These are phyloP conservation scores for Ligdia adustata DNA, from an alignment of 2,888 invertebrate genomes.

Conservation along the genomic window DNA sequence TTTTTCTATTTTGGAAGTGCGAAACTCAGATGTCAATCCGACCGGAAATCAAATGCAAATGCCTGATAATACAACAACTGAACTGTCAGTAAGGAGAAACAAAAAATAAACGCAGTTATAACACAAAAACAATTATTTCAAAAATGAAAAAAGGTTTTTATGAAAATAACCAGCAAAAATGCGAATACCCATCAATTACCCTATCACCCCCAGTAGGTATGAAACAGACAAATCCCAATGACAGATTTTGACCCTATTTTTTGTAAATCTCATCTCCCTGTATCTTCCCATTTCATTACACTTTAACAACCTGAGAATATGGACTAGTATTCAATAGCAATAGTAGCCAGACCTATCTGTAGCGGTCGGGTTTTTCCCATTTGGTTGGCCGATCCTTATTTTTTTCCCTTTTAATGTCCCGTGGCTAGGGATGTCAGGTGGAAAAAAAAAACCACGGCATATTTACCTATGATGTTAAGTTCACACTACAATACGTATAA, in stretches of 20 bases:
- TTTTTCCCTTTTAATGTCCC: constrained; percentile 36
- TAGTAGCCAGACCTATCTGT: constrained; percentile 37
- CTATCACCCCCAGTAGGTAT: constrained; percentile 37
- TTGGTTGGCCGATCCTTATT: constrained; percentile 42
- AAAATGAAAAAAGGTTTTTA: constrained; percentile 8
- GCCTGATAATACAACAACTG: no score
- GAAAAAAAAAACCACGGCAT: constrained; percentile 7
- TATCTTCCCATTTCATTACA: constrained; percentile 18
- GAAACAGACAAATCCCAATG: constrained; percentile 53
- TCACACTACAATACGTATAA: no score
- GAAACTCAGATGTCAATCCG: no score
- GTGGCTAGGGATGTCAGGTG: constrained; percentile 32
- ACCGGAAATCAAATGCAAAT: no score
- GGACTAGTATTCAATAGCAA: constrained; percentile 24
- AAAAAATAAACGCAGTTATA: no score
- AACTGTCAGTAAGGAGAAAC: no score
- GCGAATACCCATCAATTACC: constrained; percentile 43
- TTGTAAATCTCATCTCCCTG: no score
- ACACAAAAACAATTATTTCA: no score
- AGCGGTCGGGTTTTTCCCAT: constrained; percentile 47
- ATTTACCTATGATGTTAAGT: not conserved
- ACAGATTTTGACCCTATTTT: constrained; percentile 48
- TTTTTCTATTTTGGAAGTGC: no score
- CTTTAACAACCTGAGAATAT: constrained; percentile 21
- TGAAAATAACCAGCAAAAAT: constrained; percentile 22